These are phyloP conservation scores for Caradrina kadenii DNA, from an alignment of 2,888 invertebrate species.

Conservation along the genomic window DNA sequence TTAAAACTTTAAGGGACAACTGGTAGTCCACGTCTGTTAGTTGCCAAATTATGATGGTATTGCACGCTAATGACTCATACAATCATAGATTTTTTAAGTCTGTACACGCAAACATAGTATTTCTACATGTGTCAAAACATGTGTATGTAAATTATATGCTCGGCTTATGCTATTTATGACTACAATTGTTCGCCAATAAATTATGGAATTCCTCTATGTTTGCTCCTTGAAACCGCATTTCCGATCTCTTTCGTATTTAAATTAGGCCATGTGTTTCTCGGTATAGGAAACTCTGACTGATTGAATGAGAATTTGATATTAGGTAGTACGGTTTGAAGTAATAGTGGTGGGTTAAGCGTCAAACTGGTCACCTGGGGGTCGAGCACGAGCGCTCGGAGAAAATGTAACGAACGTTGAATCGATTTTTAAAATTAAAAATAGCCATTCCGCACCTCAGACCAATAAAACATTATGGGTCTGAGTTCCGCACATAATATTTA, in stretches of 20 bases:
- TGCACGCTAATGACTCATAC: conserved; percentile 26
- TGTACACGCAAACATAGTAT: conserved; percentile 5
- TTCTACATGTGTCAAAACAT: conserved; percentile 29
- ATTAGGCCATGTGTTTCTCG: conserved; percentile 9
- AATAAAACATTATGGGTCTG: too few species aligned
- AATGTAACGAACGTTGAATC: neutral
- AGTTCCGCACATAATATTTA: too few species aligned
- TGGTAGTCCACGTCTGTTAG: conserved; percentile 13
- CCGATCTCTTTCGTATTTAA: conserved; percentile 11
- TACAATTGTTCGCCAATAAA: conserved; percentile 45
- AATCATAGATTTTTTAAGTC: conserved; percentile 26
- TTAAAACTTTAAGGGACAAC: conserved; percentile 30
- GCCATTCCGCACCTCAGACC: too few species aligned
- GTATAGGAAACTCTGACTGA: conserved; percentile 1
- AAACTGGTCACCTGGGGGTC: neutral
- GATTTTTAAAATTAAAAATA: neutral
- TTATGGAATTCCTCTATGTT: conserved; percentile 14
- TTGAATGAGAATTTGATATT: conserved; percentile 2
- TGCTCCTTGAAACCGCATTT: conserved; percentile 9
- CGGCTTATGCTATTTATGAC: conserved; percentile 42
- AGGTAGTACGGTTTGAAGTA: conserved; percentile 1
- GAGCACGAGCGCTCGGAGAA: neutral
- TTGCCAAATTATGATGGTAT: conserved; percentile 3
- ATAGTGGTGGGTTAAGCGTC: neutral
- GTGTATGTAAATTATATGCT: conserved; percentile 38